These are phyloP conservation scores for Mormyrus lacerda DNA, from an alignment of 2,113 vertebrate genomes.

Conservation along the genomic window DNA sequence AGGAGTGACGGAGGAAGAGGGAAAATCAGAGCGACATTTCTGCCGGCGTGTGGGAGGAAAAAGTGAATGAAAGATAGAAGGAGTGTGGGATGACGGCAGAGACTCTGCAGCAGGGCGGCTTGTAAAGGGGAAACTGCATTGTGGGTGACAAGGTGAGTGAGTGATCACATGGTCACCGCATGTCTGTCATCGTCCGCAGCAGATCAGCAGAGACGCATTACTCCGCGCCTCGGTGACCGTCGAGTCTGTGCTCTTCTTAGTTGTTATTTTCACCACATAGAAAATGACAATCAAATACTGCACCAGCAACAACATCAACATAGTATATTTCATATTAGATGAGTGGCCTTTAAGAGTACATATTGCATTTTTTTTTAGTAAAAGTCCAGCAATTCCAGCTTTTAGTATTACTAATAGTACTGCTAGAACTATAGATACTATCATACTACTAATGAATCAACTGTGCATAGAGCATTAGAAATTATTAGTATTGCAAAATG, in stretches of 20 bases:
- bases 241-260: not conserved
- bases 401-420: not conserved
- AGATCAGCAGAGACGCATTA: not conserved
- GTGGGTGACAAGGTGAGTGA: constrained; percentile 6
- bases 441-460: not conserved
- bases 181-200: not conserved
- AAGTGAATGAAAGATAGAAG: not conserved
- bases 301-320: not conserved
- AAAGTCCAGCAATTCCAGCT: not conserved
- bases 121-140: not conserved
- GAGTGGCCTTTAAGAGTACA: not conserved
- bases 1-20: constrained; percentile 42
- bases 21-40: constrained; percentile 23
- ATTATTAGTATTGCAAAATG: not conserved
- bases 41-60: rapidly evolving
- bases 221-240: not conserved
- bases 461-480: not conserved
- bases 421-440: not conserved
- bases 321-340: not conserved
- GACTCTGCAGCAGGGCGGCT: not conserved
- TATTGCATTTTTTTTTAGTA: not conserved
- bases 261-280: not conserved
- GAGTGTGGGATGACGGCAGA: not conserved
- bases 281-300: not conserved
- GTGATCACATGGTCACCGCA: not conserved